Base-by-base conservation (phyloP, 2,797 vertebrate genomes). In the Pterois miles region DNA sequence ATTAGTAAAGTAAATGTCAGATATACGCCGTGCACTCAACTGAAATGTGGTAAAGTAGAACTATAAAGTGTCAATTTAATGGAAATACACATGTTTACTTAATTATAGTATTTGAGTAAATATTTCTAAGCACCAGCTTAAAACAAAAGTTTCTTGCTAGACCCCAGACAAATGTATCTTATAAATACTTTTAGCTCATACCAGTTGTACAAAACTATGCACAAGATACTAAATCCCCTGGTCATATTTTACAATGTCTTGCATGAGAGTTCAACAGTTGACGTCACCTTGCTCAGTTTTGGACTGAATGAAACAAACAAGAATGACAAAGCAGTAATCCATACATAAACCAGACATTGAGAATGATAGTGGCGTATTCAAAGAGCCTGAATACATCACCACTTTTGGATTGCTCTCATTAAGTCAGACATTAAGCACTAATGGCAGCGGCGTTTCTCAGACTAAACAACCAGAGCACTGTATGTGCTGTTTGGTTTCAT, bases 391-490 rank as follows among this genome's bases (percentile, higher is more conserved):
- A 56, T 69, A 54, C 70, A 57, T 75, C 50, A 34, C 60, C 40
- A 29, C 67, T 66, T 60, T 34, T 36, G 74, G 40, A 65, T 33
- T 4, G 18, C 13, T 66, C n/a, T 58, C 48, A 70, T 69, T 69
- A 14, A 53, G 14, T 73, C 70, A 23, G 56, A 60, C 65, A 36
- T 65, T 8, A 22, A 52, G 40, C 52, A 20, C 27, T 12, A 16
- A 86, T 65, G 69, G 73, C 64, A 82, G 57, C 20, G 2, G 9
- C 29, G n/a, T 76, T 16, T 3, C 22, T 71, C 77, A 90, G 84
- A 84, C 79, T 86, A 90, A 91, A 90, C 87, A 88, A n/a, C 31
- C 48, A 8, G 13, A 56, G 33, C 65, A 68, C 81, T 72, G 20
- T 72, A 84, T 71, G 84, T 57, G 27, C 77, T 86, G 36, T 84